Evolutionary conservation across 2,888 invertebrate species (phyloP), one percentile per base, ranked within the genome.

Genomic region (Leucophenga montana): DNA sequence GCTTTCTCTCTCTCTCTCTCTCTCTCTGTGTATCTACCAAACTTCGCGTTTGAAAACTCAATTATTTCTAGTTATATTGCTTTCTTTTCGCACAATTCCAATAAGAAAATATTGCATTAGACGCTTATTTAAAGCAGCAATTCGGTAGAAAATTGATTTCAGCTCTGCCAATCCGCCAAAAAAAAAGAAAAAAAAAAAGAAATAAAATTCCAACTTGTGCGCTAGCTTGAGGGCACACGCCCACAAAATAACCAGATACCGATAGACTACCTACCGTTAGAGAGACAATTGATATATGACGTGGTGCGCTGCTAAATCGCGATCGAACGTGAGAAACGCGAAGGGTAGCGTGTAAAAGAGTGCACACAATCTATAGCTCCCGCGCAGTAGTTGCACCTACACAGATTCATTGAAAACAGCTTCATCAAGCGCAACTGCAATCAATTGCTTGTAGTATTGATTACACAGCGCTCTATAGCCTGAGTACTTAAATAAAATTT

Each of bases 391-490:
- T 18, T 50, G 50, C 50, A 57, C 57, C 27, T 31, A 59, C 57
- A 59, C 57, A 59, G 18, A n/a, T 39, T 5, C 39, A 39, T 39
- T 8, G 11, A 11, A 33, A 64, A 64, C 62, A 16, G 33, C 62
- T 64, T 64, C 46, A 64, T 64, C 62, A 64, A 14, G 33, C 6
- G 33, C 13, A 39, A 39, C 39, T 46, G 33, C 8, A 44, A 22
- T 13, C 50, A 16, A n/a, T 50, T 18, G 50, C 39, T 39, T 39
- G 39, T 39, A 39, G 75, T 82, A 82, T 81, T 82, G 84, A 82
- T 83, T 82, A 79, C 18, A 82, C 82, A 82, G 83, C 82, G 80
- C 82, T 46, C 62, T 54, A 82, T 77, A 82, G 81, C 84, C 81
- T 75, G 78, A 80, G 83, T 83, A 80, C 82, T 76, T 73, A 78